Percentiles rank a stretch among this genome's conserved stretches.
Conservation (phyloP, 2,888 invertebrate genomes). For the Calephelis perditalis region DNA sequence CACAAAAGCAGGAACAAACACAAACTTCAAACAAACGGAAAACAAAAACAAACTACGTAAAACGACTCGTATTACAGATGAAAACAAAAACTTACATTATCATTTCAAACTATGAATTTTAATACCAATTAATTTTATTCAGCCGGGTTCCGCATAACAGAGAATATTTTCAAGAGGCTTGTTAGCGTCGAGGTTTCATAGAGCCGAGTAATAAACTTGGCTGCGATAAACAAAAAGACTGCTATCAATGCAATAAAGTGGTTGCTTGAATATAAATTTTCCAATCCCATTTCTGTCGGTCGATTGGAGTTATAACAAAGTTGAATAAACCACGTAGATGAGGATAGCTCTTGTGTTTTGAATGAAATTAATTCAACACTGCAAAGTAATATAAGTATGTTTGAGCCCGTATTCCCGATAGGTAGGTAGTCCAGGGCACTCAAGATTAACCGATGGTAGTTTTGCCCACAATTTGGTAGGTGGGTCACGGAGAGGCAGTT, state of each 20-base stretch:
- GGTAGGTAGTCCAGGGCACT: too few species aligned
- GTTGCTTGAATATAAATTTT: constrained; percentile 53
- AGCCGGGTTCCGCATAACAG: constrained; percentile 46
- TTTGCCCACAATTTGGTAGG: too few species aligned
- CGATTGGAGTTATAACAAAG: constrained; percentile 44
- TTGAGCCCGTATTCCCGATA: too few species aligned
- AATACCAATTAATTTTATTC: constrained; percentile 50
- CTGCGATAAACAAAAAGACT: constrained; percentile 52
- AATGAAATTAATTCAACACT: too few species aligned
- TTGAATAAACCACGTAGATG: not conserved
- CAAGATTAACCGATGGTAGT: too few species aligned
- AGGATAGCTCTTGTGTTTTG: too few species aligned
- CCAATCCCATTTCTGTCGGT: constrained; percentile 51
- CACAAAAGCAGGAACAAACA: too few species aligned
- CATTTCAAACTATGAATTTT: constrained; percentile 52
- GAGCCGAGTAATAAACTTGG: constrained; percentile 44
- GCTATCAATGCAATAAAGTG: constrained; percentile 53
- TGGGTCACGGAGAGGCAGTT: too few species aligned
- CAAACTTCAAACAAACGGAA: not conserved
- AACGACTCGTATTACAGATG: constrained; percentile 1
- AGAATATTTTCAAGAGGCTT: constrained; percentile 51
- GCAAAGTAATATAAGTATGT: too few species aligned
- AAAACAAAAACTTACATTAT: constrained; percentile 41
- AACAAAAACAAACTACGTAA: constrained; percentile 5
- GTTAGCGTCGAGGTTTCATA: constrained; percentile 43